Conservation (phyloP, 2,113 vertebrate species). For the Ceuthmochares aereus region DNA sequence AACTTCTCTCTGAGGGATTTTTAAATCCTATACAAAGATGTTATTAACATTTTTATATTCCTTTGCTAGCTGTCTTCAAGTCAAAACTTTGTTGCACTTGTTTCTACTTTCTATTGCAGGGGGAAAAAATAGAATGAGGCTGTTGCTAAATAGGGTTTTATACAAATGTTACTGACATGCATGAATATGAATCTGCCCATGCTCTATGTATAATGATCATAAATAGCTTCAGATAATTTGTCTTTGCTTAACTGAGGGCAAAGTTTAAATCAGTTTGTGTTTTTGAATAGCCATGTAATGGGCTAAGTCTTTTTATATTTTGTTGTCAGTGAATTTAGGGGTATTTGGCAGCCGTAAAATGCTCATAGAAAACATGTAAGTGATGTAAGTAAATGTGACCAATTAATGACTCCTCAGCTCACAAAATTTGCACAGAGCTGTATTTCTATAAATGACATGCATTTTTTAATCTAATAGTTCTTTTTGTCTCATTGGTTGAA, state of each 20-base stretch:
- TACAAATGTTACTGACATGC: conserved; percentile 57
- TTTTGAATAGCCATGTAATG: conserved; percentile 53
- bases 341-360: conserved; percentile 47
- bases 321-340: conserved; percentile 43
- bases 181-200: conserved; percentile 53
- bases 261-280: conserved; percentile 42
- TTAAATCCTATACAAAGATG: background rate
- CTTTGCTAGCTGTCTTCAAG: conserved; percentile 50
- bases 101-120: background rate
- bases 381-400: conserved; percentile 48
- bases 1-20: conserved; percentile 23
- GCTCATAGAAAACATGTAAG: conserved; percentile 8
- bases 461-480: background rate
- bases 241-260: conserved; percentile 45
- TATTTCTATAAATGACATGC: background rate
- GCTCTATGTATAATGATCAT: conserved; percentile 3
- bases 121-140: background rate
- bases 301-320: conserved; percentile 40
- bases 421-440: background rate
- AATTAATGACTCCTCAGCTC: conserved; percentile 21
- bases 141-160: conserved; percentile 26
- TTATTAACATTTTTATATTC: conserved; percentile 42
- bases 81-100: conserved; percentile 48
- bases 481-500: background rate
- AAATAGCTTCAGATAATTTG: conserved; percentile 46